These are phyloP conservation scores for Heliothis peltigera DNA, from an alignment of 2,888 invertebrate genomes.

Conservation along the genomic window DNA sequence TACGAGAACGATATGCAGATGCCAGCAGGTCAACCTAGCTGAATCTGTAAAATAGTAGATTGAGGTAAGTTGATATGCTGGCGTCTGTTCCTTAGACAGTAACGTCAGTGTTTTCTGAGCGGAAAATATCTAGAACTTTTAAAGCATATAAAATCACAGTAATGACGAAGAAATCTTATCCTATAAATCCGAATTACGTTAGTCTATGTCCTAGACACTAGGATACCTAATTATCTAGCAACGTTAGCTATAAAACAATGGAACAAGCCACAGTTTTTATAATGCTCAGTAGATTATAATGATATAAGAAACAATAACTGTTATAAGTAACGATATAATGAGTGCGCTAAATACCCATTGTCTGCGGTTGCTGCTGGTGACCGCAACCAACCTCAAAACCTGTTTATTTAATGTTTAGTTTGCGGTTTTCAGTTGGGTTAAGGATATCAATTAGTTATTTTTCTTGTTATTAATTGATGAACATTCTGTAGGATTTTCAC, in stretches of 20 bases:
- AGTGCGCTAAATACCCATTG: slow-evolving; percentile 39
- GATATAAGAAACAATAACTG: slow-evolving; percentile 37
- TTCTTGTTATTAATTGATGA: background rate
- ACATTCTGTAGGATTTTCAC: background rate
- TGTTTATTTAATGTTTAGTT: slow-evolving; percentile 15
- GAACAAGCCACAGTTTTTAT: background rate
- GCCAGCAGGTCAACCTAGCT: no score
- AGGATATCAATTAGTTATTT: slow-evolving; percentile 8
- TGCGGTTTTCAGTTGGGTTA: slow-evolving; percentile 18
- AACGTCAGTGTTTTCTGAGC: no score
- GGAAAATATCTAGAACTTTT: no score
- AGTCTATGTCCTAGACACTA: no score
- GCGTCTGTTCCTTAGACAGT: no score
- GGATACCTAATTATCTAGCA: no score
- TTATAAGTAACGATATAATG: slow-evolving; percentile 34
- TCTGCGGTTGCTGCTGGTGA: slow-evolving; percentile 19
- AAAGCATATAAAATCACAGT: no score
- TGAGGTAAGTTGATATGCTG: no score
- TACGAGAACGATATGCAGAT: no score
- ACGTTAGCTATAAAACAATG: background rate
- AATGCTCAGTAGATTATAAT: slow-evolving; percentile 13
- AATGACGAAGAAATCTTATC: no score
- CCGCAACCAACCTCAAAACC: slow-evolving; percentile 20
- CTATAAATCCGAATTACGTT: no score
- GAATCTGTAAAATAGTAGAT: no score